phyloP scores from a whole-genome alignment of 2,888 invertebrate species.

The Hydraecia micacea region DNA sequence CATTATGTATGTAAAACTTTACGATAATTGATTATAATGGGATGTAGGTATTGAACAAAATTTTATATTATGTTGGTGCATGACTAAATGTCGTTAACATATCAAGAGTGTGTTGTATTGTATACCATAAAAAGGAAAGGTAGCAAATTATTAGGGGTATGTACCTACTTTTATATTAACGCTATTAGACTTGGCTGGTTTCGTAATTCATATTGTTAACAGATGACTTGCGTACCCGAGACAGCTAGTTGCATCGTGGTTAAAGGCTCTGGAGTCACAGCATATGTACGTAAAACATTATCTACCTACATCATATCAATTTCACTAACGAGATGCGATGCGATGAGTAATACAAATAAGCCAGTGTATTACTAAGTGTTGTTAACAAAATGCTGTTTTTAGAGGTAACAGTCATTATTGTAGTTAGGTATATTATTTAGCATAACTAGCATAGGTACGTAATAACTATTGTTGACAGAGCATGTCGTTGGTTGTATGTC shows the following conservation, averaged over 20 bases:
- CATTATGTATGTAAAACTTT: constrained; percentile 13
- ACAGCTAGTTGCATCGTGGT: not conserved
- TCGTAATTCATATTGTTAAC: constrained; percentile 23
- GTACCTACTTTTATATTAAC: constrained; percentile 2
- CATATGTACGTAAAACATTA: not conserved
- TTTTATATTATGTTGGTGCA: constrained; percentile 10
- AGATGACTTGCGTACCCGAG: not conserved
- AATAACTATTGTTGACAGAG: constrained; percentile 50
- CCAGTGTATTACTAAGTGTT: not conserved
- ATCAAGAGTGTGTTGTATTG: not conserved
- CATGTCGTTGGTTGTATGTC: constrained; percentile 17
- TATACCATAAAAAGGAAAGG: not conserved
- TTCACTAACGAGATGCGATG: not conserved
- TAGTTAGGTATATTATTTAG: not conserved
- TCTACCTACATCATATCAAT: not conserved
- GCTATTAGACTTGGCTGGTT: constrained; percentile 7
- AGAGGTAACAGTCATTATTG: not conserved
- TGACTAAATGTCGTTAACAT: constrained; percentile 20
- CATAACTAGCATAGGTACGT: constrained; percentile 38
- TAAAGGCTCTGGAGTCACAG: not conserved
- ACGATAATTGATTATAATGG: constrained; percentile 7
- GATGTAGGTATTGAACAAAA: not conserved
- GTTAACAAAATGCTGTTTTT: not conserved
- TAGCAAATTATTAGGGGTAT: constrained; percentile 13
- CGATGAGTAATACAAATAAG: not conserved